Conservation (phyloP, 1,140 invertebrate genomes). For the Lasioglossum albipes region DNA sequence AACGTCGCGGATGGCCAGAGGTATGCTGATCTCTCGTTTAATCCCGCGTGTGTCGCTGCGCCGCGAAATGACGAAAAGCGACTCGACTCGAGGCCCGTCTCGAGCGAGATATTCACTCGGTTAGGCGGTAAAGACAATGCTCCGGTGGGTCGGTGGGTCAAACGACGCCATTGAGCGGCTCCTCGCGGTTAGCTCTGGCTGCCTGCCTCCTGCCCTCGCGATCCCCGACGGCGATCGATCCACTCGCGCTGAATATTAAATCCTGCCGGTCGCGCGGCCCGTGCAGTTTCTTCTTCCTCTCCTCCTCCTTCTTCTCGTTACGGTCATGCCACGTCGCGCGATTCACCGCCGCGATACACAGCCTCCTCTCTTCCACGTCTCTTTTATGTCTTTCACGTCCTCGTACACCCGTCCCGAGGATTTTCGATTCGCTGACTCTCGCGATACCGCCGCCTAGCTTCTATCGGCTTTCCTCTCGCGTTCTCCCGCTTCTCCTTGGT, state of each 20-base stretch:
- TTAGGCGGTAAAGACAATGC: conserved; percentile 1
- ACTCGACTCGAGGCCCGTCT: too few relatives aligned
- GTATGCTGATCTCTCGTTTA: too few relatives aligned
- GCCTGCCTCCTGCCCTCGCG: neutral
- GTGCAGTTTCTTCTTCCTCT: neutral
- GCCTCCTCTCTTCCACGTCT: neutral
- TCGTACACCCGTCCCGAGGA: too few relatives aligned
- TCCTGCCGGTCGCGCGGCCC: neutral
- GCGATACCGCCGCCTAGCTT: too few relatives aligned
- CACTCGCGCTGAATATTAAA: neutral
- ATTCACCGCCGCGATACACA: neutral
- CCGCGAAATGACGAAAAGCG: neutral
- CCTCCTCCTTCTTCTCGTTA: conserved; percentile 2
- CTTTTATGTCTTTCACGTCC: neutral
- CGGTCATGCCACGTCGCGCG: conserved; percentile 10
- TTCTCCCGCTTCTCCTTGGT: neutral
- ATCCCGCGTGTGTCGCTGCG: too few relatives aligned
- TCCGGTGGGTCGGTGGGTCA: neutral
- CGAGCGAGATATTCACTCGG: conserved; percentile 22
- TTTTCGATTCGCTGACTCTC: too few relatives aligned
- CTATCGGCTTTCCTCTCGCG: too few relatives aligned
- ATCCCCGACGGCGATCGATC: conserved; percentile 8
- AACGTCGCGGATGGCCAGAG: too few relatives aligned
- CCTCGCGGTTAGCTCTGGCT: neutral
- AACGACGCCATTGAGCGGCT: conserved; percentile 34